Evolutionary conservation across 1,140 invertebrate genomes (phyloP), one percentile per base, ranked within the genome.

Genomic region (Zaprionus davidi): DNA sequence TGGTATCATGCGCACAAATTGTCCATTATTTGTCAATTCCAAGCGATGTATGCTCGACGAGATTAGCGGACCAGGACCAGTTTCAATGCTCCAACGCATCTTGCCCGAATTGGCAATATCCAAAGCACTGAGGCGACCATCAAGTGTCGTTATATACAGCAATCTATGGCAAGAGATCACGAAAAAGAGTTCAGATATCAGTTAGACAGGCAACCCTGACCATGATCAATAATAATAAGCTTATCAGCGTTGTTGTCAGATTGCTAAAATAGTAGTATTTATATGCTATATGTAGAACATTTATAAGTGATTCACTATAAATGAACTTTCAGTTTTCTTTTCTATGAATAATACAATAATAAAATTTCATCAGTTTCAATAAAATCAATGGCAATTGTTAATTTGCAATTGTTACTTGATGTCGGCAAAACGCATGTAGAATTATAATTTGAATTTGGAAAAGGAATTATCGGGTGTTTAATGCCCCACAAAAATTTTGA

Each of bases 1-100:
- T 36, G 98, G 98, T 88, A 99, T 98, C 79, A 99, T 94, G 75
- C 96, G 94, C 38, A 98, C 95, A 93, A 95, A 96, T 91, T 98
- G 95, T 1, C 97, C 98, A 93, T 97, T 96, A 71, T 96, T 96
- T 55, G 95, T 97, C 15, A 99, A 93, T 94, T 98, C 97, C 78
- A 96, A 93, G 82, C 95, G 95, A 92, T 97, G 96, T 78, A 98
- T 96, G 90, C 95, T 98, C 1, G 97, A 98, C 13, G 96, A 97
- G 7, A 98, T 93, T 76, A 98, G 94, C 9, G 96, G 95, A 31
- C 95, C 94, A 15, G 96, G 94, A 36, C 95, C 95, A 51, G 97
- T 97, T 51, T 95, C 93, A 38, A 98, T 84, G 78, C 94, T 95
- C 97, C 97, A 98, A 64, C 94, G 92, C 72, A 96, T 91, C 59